These are phyloP conservation scores for Myripristis jacobus DNA, from an alignment of 2,797 vertebrate genomes.

Conservation along the genomic window DNA sequence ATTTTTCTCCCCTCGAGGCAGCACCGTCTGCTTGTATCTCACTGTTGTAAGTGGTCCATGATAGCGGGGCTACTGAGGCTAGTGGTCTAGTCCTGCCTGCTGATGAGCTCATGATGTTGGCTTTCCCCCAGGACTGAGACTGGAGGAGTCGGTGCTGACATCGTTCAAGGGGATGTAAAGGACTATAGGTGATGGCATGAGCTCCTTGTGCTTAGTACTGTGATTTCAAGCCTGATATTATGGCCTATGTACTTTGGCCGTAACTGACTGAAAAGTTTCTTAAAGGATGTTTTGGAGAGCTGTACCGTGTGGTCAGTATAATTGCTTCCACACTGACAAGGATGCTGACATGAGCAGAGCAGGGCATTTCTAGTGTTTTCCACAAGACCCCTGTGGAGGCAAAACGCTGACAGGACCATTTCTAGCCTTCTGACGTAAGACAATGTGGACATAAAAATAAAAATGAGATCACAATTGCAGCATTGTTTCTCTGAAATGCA, in stretches of 20 bases:
- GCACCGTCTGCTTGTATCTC: slow-evolving; percentile 7
- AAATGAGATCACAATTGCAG: slow-evolving; percentile 18
- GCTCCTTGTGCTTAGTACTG: slow-evolving; percentile 20
- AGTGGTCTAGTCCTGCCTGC: slow-evolving; percentile 15
- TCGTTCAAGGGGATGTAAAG: slow-evolving; percentile 27
- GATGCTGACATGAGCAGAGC: slow-evolving; percentile 42
- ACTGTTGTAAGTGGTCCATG: slow-evolving; percentile 20
- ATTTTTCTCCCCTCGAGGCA: slow-evolving; percentile 8
- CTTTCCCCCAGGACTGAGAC: not conserved
- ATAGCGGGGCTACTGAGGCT: slow-evolving; percentile 1
- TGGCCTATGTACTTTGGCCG: too few species aligned
- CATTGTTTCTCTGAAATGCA: slow-evolving; percentile 52
- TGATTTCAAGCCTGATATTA: slow-evolving; percentile 37
- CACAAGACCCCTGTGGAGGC: not conserved
- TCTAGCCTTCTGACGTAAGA: not conserved
- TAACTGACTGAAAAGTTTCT: slow-evolving; percentile 30
- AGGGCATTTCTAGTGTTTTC: slow-evolving; percentile 23
- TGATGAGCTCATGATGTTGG: not conserved
- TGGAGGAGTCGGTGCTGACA: not conserved
- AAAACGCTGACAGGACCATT: slow-evolving; percentile 5
- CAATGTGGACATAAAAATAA: slow-evolving; percentile 24
- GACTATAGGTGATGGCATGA: slow-evolving; percentile 30
- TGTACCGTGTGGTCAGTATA: slow-evolving; percentile 27
- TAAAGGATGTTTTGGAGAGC: slow-evolving; percentile 34
- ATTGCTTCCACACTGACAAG: slow-evolving; percentile 27